Evolutionary conservation across 2,797 vertebrate species (phyloP), one percentile per base, ranked within the genome.

Genomic region (Todus mexicanus): DNA sequence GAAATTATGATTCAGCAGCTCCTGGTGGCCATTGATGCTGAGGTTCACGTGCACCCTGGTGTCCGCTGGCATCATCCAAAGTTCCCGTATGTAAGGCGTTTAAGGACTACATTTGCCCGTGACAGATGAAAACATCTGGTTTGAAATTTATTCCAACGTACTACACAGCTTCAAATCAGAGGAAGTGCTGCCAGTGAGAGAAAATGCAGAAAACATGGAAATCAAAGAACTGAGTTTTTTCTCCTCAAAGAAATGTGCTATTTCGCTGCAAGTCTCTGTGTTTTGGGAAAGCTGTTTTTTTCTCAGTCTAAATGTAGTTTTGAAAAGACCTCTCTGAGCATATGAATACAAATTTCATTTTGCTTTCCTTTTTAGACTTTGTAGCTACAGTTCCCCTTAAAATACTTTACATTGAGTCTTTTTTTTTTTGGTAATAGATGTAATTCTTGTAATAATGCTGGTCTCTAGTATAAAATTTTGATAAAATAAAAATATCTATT

Each of bases 71-170:
- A 77, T 88, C 65, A 33, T 74, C 75, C 21, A 37, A 63, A 88
- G 74, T 54, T 35, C 72, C 40, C 8, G 5, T n/a, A 21, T 38
- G 3, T 13, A 21, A 42, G 40, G 23, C 42, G 80, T 77, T 15
- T 29, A 77, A 77, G 84, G 82, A 21, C 71, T 90, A 7, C 25
- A 5, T 91, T 93, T 84, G 85, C 85, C 88, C 3, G 10, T 64
- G 76, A 76, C 76, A 87, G 92, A 90, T 86, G 75, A 81, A 92
- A 93, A 95, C 96, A 96, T 95, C 96, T 96, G 95, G 64, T 47
- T 90, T 82, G 8, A 53, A 81, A 82, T 56, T 69, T 64, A 76
- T 92, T 89, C 57, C 69, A 70, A 37, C 6, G 71, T 81, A 57
- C 48, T 81, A 57, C 48, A 48, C 80, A 91, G 50, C 77, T 90